Evolutionary conservation across 1,140 invertebrate species (phyloP).

Genomic region (Drosophila pectinifera): DNA sequence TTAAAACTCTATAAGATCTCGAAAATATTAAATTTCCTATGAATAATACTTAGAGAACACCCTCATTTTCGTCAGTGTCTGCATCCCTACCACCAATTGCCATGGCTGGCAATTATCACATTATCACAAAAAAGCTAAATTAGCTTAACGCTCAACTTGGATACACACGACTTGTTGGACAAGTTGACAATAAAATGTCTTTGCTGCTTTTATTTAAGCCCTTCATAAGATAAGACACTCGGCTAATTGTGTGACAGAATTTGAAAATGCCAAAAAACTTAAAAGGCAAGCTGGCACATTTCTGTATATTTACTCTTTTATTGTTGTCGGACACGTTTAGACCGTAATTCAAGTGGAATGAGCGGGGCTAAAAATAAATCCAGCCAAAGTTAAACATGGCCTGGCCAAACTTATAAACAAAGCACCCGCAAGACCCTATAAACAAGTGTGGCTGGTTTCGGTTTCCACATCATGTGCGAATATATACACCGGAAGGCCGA

Average conservation of each 20-base stretch:
- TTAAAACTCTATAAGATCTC: too few relatives aligned
- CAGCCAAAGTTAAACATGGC: slow-evolving; percentile 53
- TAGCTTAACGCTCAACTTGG: slow-evolving; percentile 22
- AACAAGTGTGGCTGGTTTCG: slow-evolving; percentile 69
- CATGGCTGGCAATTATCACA: slow-evolving; percentile 31
- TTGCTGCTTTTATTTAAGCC: slow-evolving; percentile 18
- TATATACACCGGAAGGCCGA: slow-evolving; percentile 9
- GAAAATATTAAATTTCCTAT: too few relatives aligned
- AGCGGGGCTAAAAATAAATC: slow-evolving; percentile 69
- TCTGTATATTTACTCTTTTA: slow-evolving; percentile 63
- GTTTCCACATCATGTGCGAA: slow-evolving; percentile 22
- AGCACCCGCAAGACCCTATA: slow-evolving; percentile 48
- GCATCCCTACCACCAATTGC: background rate
- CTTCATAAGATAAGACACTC: slow-evolving; percentile 26
- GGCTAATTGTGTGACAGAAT: slow-evolving; percentile 27
- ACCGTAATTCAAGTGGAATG: slow-evolving; percentile 70
- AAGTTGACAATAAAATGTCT: slow-evolving; percentile 25
- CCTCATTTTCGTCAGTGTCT: background rate
- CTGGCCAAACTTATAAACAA: slow-evolving; percentile 66
- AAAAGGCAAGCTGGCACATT: slow-evolving; percentile 55
- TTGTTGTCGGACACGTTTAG: slow-evolving; percentile 58
- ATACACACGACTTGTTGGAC: slow-evolving; percentile 28
- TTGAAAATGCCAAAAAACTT: slow-evolving; percentile 2
- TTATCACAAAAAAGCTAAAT: slow-evolving; percentile 2
- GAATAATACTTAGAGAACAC: too few relatives aligned